Conservation (phyloP, 2,888 invertebrate genomes). For the Apoda limacodes region DNA sequence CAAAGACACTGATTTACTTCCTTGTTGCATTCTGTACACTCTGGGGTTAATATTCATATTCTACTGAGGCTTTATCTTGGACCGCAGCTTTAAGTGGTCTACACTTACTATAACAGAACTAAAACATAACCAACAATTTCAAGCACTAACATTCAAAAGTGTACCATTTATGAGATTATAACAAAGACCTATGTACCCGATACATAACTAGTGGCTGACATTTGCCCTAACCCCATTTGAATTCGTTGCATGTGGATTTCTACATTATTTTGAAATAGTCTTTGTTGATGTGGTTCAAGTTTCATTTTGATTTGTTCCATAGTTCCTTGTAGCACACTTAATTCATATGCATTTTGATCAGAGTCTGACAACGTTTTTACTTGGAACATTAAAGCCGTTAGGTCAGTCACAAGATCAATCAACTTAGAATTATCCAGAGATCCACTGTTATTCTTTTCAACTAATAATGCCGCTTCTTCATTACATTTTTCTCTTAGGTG, state of each 20-base stretch:
- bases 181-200: neutral
- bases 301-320: constrained; percentile 89
- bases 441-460: constrained; percentile 77
- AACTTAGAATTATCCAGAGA: constrained; percentile 73
- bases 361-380: constrained; percentile 82
- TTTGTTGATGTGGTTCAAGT: constrained; percentile 79
- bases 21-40: too few relatives aligned
- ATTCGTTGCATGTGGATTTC: constrained; percentile 94
- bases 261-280: constrained; percentile 86
- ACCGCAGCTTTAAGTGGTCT: too few relatives aligned
- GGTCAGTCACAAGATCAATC: constrained; percentile 84
- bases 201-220: constrained; percentile 39
- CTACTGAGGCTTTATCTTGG: too few relatives aligned
- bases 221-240: constrained; percentile 76
- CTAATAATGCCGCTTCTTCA: constrained; percentile 85
- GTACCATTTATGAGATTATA: neutral
- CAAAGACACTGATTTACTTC: too few relatives aligned
- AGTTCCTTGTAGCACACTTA: constrained; percentile 90
- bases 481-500: constrained; percentile 88
- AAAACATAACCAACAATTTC: neutral
- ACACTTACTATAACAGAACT: too few relatives aligned
- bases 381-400: constrained; percentile 91
- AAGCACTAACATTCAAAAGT: neutral
- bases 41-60: too few relatives aligned
- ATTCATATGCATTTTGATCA: constrained; percentile 90